Base-by-base conservation (phyloP, 2,888 invertebrate genomes). In the Oxyscelio sp. region DNA sequence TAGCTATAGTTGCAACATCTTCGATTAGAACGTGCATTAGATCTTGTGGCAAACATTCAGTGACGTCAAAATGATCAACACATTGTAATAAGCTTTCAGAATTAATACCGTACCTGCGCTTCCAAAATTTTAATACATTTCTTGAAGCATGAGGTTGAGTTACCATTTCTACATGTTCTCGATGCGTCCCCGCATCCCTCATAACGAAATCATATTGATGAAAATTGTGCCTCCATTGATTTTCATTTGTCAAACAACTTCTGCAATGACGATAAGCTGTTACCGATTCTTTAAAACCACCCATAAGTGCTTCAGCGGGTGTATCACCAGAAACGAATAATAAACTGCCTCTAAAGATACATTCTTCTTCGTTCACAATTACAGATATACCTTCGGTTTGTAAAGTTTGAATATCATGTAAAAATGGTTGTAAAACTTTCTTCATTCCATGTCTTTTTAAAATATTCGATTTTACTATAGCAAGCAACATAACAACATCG, bases 261-360 rank as follows among this genome's bases (percentile, higher is more conserved):
- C 85, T 79, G 65, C 87, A 88, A 17, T 45, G 66, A 8, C 85
- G 79, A 80, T 85, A 66, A 5, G 86, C 86, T 15, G 85, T 45
- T 13, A 85, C 85, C 9, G 87, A 87, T 50, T 86, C 66, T 65
- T 87, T 86, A 45, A 87, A 88, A 8, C 88, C 87, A 31, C 84
- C 87, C 5, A 87, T 40, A 6, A 79, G 34, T 15, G 87, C 85
- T 21, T 85, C 56, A 13, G 88, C 87, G 15, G 85, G 86, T 17
- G 82, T 87, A 63, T 87, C 87, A 9, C 73, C 84, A 17, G 85
- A 52, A 63, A 54, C 66, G 48, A 87, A 87, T 13, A 88, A 40
- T 31, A 88, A 27, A 45, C 79, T 77, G 0, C 86, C 86, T 61
- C 85, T 87, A 9, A 22, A 54, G 82, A 61, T 79, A 82, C 43